These are phyloP conservation scores for Ophion slaviceki DNA, from an alignment of 2,888 invertebrate genomes.

Conservation along the genomic window DNA sequence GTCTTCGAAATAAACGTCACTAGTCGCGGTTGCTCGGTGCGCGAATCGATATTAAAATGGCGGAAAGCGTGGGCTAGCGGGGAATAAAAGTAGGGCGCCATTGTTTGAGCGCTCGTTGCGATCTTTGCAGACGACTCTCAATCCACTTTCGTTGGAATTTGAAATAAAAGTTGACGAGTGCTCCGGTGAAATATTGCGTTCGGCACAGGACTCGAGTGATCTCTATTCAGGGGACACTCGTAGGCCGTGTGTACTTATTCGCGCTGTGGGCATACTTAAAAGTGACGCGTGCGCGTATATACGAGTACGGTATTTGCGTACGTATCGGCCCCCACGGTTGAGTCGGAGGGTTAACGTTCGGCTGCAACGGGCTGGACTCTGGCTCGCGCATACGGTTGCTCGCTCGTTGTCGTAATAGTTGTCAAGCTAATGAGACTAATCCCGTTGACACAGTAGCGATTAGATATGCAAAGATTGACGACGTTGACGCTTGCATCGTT, in stretches of 20 bases:
- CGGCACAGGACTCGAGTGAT: neutral
- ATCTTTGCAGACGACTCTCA: no score
- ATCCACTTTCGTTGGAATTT: neutral
- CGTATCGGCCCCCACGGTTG: neutral
- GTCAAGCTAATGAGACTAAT: conserved; percentile 47
- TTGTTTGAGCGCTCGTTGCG: no score
- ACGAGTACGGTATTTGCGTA: neutral
- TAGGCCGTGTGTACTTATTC: conserved; percentile 10
- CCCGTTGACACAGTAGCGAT: conserved; percentile 35
- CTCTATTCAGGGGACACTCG: neutral
- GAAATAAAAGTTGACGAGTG: neutral
- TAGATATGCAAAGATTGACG: conserved; percentile 29
- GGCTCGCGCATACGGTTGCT: conserved; percentile 22
- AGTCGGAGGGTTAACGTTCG: conserved; percentile 37
- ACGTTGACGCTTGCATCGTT: no score
- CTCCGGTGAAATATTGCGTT: conserved; percentile 2
- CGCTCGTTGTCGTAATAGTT: conserved; percentile 34
- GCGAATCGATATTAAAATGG: no score
- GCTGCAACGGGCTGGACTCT: conserved; percentile 31
- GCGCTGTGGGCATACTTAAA: conserved; percentile 5
- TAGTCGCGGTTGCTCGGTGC: no score
- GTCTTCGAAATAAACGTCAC: no score
- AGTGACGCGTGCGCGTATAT: conserved; percentile 17
- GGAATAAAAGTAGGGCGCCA: no score
- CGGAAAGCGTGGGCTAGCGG: no score